Evolutionary conservation across 2,113 vertebrate species (phyloP), one percentile per base, ranked within the genome.

Genomic region (Pituophis catenifer): DNA sequence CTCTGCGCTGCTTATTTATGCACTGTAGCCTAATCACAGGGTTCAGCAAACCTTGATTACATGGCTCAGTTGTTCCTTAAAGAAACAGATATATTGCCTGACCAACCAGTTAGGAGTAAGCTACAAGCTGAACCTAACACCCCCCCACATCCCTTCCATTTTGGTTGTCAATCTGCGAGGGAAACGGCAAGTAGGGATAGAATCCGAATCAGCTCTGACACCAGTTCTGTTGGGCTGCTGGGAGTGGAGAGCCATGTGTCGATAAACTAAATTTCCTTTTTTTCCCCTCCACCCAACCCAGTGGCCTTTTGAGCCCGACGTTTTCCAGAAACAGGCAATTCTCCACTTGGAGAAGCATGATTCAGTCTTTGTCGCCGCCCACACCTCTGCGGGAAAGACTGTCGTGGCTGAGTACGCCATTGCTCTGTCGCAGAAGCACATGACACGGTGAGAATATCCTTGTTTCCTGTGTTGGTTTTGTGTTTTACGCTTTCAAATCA

Each of bases 341-440:
- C 97, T 99, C 94, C 97, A 98, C 93, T 97, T 99, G 94, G 99
- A 99, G 95, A 97, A 97, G 53, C 98, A 98, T 0, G 97, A 99
- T 65, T 99, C 98, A 0, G 98, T 99, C 52, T 99, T 99, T 59
- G 98, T 99, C 0, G 98, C 99, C 0, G 99, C 99, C 0, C 99
- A 99, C 97, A 99, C 99, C 0, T 99, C 99, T 0, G 99, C 99
- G 0, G 99, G 99, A 50, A 99, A 99, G 97, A 99, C 99, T 0
- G 99, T 99, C 91, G 99, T 99, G 95, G 99, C 99, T 0, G 99
- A 99, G 58, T 99, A 99, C 0, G 99, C 99, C 94, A 98, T 99
- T 29, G 99, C 99, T 0, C 97, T 99, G 87, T 99, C 99, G 0
- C 98, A 98, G 97, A 99, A 99, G 92, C 99, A 99, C 98, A 99